These are phyloP conservation scores for Phyllopteryx taeniolatus DNA, from an alignment of 2,113 vertebrate species.

Conservation along the genomic window DNA sequence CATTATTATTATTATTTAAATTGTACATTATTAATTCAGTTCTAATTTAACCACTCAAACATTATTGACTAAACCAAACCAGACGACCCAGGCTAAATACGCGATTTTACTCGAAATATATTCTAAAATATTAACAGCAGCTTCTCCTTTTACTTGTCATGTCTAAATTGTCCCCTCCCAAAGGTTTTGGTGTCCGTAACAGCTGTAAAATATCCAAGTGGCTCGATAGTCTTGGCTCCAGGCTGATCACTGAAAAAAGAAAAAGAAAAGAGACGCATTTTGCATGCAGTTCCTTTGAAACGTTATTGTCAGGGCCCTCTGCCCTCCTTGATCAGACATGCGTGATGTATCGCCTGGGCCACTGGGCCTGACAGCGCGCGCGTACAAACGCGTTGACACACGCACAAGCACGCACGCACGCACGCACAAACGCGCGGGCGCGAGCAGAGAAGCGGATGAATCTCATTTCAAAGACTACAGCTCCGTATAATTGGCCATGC, in stretches of 20 bases:
- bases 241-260: slow-evolving; percentile 42
- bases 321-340: slow-evolving; percentile 73
- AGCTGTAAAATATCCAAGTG: slow-evolving; percentile 44
- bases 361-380: slow-evolving; percentile 64
- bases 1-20: slow-evolving; percentile 17
- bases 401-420: slow-evolving; percentile 37
- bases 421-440: slow-evolving; percentile 18
- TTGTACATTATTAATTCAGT: slow-evolving; percentile 1
- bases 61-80: background rate
- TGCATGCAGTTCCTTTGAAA: slow-evolving; percentile 56
- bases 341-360: slow-evolving; percentile 70
- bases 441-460: slow-evolving; percentile 63
- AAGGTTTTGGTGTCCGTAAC: slow-evolving; percentile 24
- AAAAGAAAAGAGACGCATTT: slow-evolving; percentile 12
- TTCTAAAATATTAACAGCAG: background rate
- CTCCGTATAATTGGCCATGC: slow-evolving; percentile 61
- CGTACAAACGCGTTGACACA: slow-evolving; percentile 60
- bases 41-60: background rate
- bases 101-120: slow-evolving; percentile 6
- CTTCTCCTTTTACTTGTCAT: slow-evolving; percentile 22
- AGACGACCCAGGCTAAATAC: background rate
- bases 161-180: slow-evolving; percentile 17
- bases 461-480: slow-evolving; percentile 69
- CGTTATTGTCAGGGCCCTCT: slow-evolving; percentile 70
- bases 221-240: slow-evolving; percentile 27